These are phyloP conservation scores for Polia nebulosa DNA, from an alignment of 2,888 invertebrate species.

Conservation along the genomic window DNA sequence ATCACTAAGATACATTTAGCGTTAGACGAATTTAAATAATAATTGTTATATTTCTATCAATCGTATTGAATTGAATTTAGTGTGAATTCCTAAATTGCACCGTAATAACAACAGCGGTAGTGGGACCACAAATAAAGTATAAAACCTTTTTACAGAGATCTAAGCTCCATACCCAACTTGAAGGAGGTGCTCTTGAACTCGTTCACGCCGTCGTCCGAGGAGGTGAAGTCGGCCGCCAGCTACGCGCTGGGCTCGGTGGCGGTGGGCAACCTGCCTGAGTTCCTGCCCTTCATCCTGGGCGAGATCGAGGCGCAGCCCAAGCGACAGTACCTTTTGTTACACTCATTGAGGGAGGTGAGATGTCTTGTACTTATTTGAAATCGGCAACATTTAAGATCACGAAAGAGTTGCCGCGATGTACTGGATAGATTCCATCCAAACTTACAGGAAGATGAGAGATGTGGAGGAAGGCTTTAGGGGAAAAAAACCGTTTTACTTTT, in stretches of 20 bases:
- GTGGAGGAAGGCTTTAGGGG: too few species aligned
- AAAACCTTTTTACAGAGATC: constrained; percentile 90
- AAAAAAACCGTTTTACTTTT: too few species aligned
- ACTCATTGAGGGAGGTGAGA: constrained; percentile 98
- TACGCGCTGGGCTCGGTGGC: constrained; percentile 99
- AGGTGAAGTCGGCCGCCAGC: constrained; percentile 99
- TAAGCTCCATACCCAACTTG: constrained; percentile 94
- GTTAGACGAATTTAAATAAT: too few species aligned
- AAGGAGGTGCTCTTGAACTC: constrained; percentile 96
- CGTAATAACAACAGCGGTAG: not conserved
- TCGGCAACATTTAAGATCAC: not conserved
- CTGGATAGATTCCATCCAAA: not conserved
- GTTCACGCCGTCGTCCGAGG: constrained; percentile 97
- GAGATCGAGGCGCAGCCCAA: constrained; percentile 99
- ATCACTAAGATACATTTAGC: too few species aligned
- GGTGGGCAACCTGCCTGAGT: constrained; percentile 98
- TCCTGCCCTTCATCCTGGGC: constrained; percentile 97
- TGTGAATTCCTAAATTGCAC: not conserved
- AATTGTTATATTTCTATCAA: too few species aligned
- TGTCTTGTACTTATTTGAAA: not conserved
- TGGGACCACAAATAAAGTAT: not conserved
- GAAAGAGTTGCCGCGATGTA: not conserved
- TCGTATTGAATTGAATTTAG: too few species aligned
- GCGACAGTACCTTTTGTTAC: constrained; percentile 98
- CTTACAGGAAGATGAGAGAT: not conserved